phyloP scores from a whole-genome alignment of 2,797 vertebrate species.

The Micropoecilia bifurca region DNA sequence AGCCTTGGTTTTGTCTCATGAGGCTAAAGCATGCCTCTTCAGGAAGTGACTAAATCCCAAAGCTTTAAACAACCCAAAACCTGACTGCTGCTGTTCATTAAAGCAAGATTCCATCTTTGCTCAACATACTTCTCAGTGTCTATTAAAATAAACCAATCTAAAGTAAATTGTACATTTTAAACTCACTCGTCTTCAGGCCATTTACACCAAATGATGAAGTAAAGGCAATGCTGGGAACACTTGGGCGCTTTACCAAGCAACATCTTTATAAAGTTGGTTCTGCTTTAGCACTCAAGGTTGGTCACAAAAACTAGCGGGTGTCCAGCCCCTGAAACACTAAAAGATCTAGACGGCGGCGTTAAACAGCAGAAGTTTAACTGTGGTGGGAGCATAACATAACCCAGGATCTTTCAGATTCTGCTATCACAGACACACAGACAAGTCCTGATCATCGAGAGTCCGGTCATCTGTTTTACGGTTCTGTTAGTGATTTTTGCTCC shows the following conservation, averaged over 20 bases:
- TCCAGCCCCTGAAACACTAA: neutral
- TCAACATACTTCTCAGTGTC: neutral
- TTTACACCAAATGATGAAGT: neutral
- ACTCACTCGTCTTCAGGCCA: neutral
- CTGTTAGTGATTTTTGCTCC: neutral
- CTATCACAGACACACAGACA: neutral
- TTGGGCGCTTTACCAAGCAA: neutral
- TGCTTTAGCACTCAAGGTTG: neutral
- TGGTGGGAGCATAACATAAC: neutral
- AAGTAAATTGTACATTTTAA: neutral
- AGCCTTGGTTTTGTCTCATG: neutral
- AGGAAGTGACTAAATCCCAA: neutral
- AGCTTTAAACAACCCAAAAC: neutral
- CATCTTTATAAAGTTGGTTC: neutral
- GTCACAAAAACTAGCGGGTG: neutral
- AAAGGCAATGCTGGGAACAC: neutral
- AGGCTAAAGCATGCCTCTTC: neutral
- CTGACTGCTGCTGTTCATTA: neutral
- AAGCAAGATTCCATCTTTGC: neutral
- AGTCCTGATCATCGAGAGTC: neutral
- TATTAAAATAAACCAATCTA: neutral
- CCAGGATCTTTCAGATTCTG: neutral
- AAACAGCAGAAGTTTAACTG: neutral
- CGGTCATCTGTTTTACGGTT: conserved; percentile 4
- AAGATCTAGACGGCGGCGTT: neutral